Conservation (phyloP, 2,888 invertebrate genomes). For the Leptopilina syphax region DNA sequence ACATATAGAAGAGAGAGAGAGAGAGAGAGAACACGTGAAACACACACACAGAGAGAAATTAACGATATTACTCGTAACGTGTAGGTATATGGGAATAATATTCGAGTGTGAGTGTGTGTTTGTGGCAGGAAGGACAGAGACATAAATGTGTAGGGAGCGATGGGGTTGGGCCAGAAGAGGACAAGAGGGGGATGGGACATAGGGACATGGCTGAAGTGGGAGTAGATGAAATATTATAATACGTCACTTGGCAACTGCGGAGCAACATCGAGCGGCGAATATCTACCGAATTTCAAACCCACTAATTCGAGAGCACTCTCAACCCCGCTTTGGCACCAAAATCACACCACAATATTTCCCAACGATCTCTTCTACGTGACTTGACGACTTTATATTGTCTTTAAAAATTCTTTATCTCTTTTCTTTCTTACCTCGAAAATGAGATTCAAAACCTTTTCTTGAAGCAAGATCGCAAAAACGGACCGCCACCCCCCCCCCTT, state of each 20-base stretch:
- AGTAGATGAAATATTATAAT: constrained; percentile 75
- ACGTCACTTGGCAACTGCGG: constrained; percentile 75
- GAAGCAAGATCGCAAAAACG: no score
- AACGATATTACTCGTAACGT: constrained; percentile 73
- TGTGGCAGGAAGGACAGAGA: constrained; percentile 53
- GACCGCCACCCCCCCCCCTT: no score
- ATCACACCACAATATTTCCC: constrained; percentile 47
- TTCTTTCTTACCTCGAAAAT: background rate
- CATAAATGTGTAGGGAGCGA: constrained; percentile 51
- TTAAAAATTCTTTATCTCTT: background rate
- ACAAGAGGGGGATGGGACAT: constrained; percentile 51
- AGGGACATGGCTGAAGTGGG: constrained; percentile 43
- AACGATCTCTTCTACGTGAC: constrained; percentile 33
- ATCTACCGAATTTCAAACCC: constrained; percentile 69
- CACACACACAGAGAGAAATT: constrained; percentile 70
- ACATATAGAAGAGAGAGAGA: constrained; percentile 48
- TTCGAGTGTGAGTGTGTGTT: constrained; percentile 50
- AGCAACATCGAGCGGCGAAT: constrained; percentile 71
- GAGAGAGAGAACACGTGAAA: constrained; percentile 61
- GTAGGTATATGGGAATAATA: constrained; percentile 44
- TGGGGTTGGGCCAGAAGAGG: constrained; percentile 50
- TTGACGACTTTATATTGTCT: background rate
- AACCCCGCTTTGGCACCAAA: constrained; percentile 54
- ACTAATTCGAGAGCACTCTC: constrained; percentile 69
- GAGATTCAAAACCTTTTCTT: no score